phyloP scores from a whole-genome alignment of 2,113 vertebrate species.

The Erpornis zantholeuca region DNA sequence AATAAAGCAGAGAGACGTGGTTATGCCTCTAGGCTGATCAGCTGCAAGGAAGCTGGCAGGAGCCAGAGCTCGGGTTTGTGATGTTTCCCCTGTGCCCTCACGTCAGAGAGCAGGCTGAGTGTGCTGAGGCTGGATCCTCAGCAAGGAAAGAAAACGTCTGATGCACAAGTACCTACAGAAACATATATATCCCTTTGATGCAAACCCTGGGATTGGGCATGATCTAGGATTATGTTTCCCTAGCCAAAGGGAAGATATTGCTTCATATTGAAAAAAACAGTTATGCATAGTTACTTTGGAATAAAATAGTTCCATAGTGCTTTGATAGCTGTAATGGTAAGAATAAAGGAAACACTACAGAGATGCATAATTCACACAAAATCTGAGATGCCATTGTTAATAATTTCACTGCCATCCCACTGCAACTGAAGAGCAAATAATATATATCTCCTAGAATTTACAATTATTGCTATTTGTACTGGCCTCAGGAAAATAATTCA shows the following conservation, averaged over 20 bases:
- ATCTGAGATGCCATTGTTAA: background rate
- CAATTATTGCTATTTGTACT: background rate
- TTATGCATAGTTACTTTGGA: background rate
- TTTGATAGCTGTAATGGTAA: background rate
- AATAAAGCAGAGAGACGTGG: background rate
- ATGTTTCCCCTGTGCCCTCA: background rate
- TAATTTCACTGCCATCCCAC: background rate
- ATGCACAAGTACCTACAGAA: background rate
- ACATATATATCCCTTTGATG: background rate
- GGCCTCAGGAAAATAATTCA: background rate
- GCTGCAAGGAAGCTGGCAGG: background rate
- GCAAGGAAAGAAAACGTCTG: background rate
- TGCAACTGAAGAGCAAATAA: background rate
- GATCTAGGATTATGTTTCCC: background rate
- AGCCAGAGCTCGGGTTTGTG: background rate
- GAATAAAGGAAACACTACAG: background rate
- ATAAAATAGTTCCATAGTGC: background rate
- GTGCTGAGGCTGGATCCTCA: fast-evolving
- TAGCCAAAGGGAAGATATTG: background rate
- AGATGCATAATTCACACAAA: background rate
- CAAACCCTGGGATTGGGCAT: background rate
- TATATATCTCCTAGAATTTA: background rate
- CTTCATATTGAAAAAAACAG: background rate
- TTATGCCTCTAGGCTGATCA: background rate
- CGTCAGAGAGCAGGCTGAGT: background rate